phyloP scores from a whole-genome alignment of 2,113 vertebrate species.

The Tetrax tetrax region DNA sequence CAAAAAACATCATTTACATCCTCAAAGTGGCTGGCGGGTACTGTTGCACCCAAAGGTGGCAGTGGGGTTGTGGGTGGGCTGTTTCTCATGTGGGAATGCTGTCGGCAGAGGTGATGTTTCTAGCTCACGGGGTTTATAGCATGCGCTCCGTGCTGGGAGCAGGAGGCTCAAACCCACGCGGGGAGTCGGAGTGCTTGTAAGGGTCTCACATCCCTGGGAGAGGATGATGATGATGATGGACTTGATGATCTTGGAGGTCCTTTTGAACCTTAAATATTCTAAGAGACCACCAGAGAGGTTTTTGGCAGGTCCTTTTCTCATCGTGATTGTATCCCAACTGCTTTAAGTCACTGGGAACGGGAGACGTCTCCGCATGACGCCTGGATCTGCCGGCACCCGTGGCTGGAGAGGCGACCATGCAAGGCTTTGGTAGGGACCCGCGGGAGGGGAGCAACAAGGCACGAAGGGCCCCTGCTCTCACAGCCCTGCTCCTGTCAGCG shows the following conservation, averaged over 20 bases:
- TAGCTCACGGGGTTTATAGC: fast-evolving
- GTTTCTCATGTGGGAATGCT: neutral
- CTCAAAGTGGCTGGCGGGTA: neutral
- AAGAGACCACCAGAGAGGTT: fast-evolving
- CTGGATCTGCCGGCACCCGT: fast-evolving
- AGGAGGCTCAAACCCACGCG: fast-evolving
- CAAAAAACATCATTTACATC: neutral
- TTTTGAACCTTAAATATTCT: too few relatives aligned
- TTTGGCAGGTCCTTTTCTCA: neutral
- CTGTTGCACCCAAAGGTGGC: fast-evolving
- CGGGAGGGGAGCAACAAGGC: neutral
- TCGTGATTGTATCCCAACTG: fast-evolving
- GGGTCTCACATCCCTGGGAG: neutral
- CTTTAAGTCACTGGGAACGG: neutral
- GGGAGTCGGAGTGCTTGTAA: neutral
- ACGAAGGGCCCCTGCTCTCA: fast-evolving
- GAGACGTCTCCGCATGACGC: neutral
- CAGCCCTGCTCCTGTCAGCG: neutral
- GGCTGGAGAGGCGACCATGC: neutral
- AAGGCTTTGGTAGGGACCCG: neutral
- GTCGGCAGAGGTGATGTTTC: neutral
- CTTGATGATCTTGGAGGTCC: too few relatives aligned
- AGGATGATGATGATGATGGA: too few relatives aligned
- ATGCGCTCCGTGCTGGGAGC: fast-evolving
- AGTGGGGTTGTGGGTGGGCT: neutral